Percentiles rank a stretch among this genome's conserved stretches.
phyloP scores from a whole-genome alignment of 2,797 vertebrate genomes.

The Myotis findleyi region DNA sequence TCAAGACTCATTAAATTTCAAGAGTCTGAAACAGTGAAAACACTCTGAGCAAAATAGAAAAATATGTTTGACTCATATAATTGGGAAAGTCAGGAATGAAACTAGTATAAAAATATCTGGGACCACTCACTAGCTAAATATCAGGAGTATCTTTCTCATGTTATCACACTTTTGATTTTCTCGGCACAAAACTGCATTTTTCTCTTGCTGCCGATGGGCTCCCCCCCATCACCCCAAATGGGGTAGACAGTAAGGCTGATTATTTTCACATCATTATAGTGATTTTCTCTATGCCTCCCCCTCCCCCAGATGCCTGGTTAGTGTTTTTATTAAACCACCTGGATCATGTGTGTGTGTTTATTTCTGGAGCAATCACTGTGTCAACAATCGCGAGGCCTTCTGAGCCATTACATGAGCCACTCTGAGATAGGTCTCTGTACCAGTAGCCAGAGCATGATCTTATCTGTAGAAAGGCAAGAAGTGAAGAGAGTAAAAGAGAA shows the following conservation, averaged over 20 bases:
- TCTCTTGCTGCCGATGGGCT: background rate
- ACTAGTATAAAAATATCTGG: background rate
- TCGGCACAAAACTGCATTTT: background rate
- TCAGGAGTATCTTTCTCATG: background rate
- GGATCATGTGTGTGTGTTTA: background rate
- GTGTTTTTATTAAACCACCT: background rate
- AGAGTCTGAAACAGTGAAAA: background rate
- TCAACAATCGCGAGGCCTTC: background rate
- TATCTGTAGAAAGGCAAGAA: background rate
- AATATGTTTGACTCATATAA: background rate
- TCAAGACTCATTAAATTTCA: background rate
- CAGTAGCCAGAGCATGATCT: background rate
- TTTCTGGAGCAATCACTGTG: background rate
- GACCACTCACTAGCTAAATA: background rate
- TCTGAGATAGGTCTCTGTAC: background rate
- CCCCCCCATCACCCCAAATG: background rate
- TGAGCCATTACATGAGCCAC: rapidly evolving
- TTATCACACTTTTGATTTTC: background rate
- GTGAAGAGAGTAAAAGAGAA: background rate
- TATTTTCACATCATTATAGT: background rate
- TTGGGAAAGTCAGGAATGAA: background rate
- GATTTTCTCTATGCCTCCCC: background rate
- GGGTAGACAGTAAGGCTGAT: background rate
- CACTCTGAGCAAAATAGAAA: background rate
- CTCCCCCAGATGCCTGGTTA: background rate